phyloP scores from a whole-genome alignment of 2,113 vertebrate genomes.

The Circaetus gallicus region DNA sequence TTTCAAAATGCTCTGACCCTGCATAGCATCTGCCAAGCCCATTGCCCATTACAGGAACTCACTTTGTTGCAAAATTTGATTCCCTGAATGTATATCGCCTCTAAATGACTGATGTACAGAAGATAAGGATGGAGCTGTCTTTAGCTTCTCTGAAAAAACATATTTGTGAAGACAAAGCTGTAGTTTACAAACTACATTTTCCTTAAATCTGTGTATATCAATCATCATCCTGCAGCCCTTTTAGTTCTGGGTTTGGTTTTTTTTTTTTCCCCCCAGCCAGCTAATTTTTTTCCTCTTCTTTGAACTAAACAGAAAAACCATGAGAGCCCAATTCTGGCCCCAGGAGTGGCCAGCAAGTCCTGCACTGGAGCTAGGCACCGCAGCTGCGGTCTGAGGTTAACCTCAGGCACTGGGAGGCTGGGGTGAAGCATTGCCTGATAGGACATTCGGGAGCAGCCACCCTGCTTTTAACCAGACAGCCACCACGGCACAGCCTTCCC shows the following conservation, averaged over 20 bases:
- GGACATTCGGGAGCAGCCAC: not conserved
- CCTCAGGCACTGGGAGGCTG: not conserved
- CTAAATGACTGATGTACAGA: not conserved
- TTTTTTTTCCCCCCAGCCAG: not conserved
- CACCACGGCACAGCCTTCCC: not conserved
- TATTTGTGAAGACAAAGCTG: not conserved
- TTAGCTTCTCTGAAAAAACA: not conserved
- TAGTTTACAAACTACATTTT: not conserved
- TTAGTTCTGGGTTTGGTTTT: not conserved
- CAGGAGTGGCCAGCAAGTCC: not conserved
- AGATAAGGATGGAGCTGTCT: not conserved
- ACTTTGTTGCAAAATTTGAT: not conserved
- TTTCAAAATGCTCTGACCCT: not conserved
- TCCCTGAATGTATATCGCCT: not conserved
- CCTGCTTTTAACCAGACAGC: not conserved
- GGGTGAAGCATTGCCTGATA: not conserved
- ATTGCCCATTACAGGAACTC: not conserved
- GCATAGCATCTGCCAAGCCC: not conserved
- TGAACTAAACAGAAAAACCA: not conserved
- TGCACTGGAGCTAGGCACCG: not conserved
- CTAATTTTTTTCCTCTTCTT: not conserved
- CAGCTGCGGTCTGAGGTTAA: not conserved
- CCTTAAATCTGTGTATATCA: not conserved
- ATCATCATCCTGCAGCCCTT: not conserved
- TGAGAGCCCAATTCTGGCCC: not conserved